Conservation (phyloP, 2,113 vertebrate genomes). For the Melanerpes formicivorus region DNA sequence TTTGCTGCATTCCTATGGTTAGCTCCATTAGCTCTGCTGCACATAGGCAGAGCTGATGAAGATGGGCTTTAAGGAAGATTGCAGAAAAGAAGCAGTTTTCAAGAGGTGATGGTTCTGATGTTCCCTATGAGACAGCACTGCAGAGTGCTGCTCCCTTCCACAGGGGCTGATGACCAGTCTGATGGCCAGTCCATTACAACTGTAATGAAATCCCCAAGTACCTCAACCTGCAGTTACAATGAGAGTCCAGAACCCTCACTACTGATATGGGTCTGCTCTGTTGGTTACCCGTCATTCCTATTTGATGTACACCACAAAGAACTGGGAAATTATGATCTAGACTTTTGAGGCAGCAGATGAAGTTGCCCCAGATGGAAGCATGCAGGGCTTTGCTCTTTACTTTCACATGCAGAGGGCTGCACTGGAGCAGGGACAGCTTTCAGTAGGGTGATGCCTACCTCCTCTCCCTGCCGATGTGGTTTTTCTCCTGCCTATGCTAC, state of each 20-base stretch:
- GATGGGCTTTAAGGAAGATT: fast-evolving
- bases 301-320: neutral
- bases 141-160: neutral
- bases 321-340: neutral
- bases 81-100: neutral
- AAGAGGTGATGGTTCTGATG: neutral
- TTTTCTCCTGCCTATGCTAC: neutral
- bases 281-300: neutral
- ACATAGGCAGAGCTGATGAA: neutral
- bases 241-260: neutral
- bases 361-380: neutral
- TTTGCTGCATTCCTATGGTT: neutral
- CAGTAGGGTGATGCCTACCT: neutral
- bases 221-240: neutral
- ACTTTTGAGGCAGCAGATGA: neutral
- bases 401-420: neutral
- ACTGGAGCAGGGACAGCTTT: neutral
- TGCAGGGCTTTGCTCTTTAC: neutral
- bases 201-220: neutral
- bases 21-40: neutral
- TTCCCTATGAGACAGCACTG: neutral
- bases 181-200: neutral
- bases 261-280: neutral
- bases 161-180: fast-evolving
- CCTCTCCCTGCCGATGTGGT: neutral